Evolutionary conservation across 2,113 vertebrate genomes (phyloP).

Genomic region (Anthoscopus minutus): DNA sequence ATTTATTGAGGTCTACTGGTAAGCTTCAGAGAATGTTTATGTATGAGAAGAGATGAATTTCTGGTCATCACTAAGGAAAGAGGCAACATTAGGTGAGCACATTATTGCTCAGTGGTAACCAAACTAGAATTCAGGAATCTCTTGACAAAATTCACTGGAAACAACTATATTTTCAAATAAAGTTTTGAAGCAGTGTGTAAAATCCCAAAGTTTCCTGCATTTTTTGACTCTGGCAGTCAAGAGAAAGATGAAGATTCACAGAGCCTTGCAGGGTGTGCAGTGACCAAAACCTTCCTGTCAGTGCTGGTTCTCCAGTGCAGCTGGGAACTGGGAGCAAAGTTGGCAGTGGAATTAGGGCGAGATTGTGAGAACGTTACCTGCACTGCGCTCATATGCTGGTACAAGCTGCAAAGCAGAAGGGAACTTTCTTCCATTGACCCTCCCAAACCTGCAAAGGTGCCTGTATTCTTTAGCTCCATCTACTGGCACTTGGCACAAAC

Average conservation of each 20-base stretch:
- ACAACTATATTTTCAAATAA: neutral
- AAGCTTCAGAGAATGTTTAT: neutral
- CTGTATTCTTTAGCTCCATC: conserved; percentile 54
- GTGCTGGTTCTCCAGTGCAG: neutral
- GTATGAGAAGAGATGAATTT: neutral
- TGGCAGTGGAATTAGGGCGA: neutral
- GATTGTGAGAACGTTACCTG: neutral
- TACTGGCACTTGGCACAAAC: conserved; percentile 19
- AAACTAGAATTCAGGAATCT: neutral
- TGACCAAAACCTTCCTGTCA: neutral
- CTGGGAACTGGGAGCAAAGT: neutral
- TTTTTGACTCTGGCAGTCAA: neutral
- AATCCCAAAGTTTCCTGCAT: neutral
- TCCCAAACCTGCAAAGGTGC: neutral
- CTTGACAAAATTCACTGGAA: neutral
- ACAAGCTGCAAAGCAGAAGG: neutral
- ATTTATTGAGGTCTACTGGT: neutral
- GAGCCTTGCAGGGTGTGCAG: neutral
- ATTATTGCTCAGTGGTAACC: neutral
- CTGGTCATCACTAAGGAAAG: neutral
- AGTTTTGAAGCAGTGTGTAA: neutral
- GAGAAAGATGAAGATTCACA: neutral
- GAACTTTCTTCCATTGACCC: neutral
- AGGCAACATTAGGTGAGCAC: neutral
- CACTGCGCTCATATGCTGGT: fast-evolving